Evolutionary conservation across 1,140 invertebrate species (phyloP).

Genomic region (Stenopsyche tienmushanensis): DNA sequence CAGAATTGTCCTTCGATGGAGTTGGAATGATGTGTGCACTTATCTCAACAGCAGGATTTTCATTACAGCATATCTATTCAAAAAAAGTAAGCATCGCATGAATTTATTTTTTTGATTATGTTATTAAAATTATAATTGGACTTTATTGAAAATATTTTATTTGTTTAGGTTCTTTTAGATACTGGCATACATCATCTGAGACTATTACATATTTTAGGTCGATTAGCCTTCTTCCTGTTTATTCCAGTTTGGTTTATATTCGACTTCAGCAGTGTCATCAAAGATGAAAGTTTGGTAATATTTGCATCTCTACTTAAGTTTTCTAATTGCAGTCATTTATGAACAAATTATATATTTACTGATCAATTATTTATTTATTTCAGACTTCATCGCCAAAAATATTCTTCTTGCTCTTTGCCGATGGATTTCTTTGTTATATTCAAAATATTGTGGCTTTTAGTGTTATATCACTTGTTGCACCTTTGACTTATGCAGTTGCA

Average conservation of each 20-base stretch:
- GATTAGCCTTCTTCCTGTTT: conserved; percentile 79
- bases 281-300: conserved; percentile 55
- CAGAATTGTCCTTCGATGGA: conserved; percentile 89
- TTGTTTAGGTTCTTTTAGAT: conserved; percentile 76
- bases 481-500: conserved; percentile 92
- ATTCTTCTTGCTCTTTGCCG: conserved; percentile 69
- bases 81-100: conserved; percentile 81
- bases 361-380: conserved; percentile 38
- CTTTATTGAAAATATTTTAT: conserved; percentile 7
- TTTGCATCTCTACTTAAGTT: conserved; percentile 31
- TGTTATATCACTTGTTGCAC: conserved; percentile 84
- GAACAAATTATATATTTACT: too few species aligned
- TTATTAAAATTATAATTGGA: neutral
- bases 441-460: conserved; percentile 96
- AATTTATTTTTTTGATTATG: neutral
- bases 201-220: conserved; percentile 79
- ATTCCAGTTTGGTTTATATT: conserved; percentile 84
- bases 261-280: conserved; percentile 68
- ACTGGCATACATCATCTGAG: conserved; percentile 86
- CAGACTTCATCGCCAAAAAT: conserved; percentile 56
- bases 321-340: too few species aligned
- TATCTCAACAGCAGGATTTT: conserved; percentile 86
- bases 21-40: conserved; percentile 86
- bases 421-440: conserved; percentile 89
- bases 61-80: conserved; percentile 92